These are phyloP conservation scores for Pungitius pungitius DNA, from an alignment of 2,113 vertebrate species.

Conservation along the genomic window DNA sequence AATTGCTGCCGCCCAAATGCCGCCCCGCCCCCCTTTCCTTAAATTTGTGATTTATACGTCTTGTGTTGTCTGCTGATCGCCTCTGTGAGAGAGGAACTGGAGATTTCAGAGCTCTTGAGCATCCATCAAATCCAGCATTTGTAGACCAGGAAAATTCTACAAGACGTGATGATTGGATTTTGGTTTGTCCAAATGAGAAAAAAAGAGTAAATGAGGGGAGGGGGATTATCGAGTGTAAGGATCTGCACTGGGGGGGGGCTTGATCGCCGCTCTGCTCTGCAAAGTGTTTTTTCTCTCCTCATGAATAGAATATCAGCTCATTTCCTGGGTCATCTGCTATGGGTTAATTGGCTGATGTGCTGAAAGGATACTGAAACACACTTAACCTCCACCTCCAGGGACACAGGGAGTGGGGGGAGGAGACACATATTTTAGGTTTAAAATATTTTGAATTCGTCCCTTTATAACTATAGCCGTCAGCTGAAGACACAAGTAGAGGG, in stretches of 20 bases:
- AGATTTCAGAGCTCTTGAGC: conserved; percentile 13
- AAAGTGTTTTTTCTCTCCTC: conserved; percentile 62
- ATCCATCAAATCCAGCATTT: conserved; percentile 48
- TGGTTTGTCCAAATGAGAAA: conserved; percentile 41
- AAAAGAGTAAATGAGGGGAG: conserved; percentile 63
- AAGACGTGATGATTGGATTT: conserved; percentile 28
- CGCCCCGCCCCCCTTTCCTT: not conserved
- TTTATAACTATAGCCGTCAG: no score
- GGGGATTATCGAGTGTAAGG: conserved; percentile 34
- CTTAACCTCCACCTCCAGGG: conserved; percentile 19
- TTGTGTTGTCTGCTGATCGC: conserved; percentile 17
- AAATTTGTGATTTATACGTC: conserved; percentile 21
- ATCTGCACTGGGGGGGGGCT: conserved; percentile 33
- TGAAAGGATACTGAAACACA: conserved; percentile 30
- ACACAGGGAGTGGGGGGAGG: not conserved
- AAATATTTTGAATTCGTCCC: no score
- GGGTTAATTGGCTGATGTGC: conserved; percentile 48
- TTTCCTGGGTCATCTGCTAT: conserved; percentile 69
- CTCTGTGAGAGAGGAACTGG: not conserved
- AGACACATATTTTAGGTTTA: not conserved
- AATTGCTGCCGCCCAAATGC: conserved; percentile 9
- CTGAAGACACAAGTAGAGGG: no score
- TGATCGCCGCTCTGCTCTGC: conserved; percentile 45
- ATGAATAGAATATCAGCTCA: conserved; percentile 70
- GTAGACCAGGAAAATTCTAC: not conserved